Percentiles rank a stretch among this genome's conserved stretches.
phyloP scores from a whole-genome alignment of 2,797 vertebrate genomes.

The Eutrigla gurnardus region DNA sequence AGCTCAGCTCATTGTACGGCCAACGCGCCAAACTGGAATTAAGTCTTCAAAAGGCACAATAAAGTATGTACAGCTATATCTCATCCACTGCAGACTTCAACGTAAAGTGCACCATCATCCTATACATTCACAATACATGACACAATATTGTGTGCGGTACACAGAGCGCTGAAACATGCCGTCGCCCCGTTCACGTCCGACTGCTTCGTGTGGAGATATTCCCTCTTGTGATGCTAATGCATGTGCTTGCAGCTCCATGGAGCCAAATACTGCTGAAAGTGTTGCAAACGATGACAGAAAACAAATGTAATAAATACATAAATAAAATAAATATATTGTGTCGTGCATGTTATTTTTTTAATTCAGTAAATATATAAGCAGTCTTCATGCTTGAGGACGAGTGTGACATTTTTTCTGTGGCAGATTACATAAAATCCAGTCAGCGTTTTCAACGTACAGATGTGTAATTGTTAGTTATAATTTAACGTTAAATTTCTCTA shows the following conservation, averaged over 20 bases:
- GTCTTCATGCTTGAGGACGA: conserved; percentile 65
- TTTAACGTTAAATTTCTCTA: conserved; percentile 70
- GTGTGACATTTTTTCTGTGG: conserved; percentile 37
- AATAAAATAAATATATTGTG: conserved; percentile 79
- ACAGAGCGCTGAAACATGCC: conserved; percentile 57
- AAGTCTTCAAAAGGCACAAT: conserved; percentile 84
- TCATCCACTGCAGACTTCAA: conserved; percentile 67
- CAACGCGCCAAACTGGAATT: conserved; percentile 73
- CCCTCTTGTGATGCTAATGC: conserved; percentile 24
- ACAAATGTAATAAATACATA: conserved; percentile 79
- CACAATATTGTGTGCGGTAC: conserved; percentile 60
- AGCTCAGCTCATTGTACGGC: conserved; percentile 66
- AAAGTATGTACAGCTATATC: conserved; percentile 81
- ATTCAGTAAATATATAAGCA: conserved; percentile 52
- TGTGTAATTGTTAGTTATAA: conserved; percentile 75
- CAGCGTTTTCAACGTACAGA: conserved; percentile 59
- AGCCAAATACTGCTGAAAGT: conserved; percentile 47
- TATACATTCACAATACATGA: conserved; percentile 76
- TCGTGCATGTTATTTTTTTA: conserved; percentile 66
- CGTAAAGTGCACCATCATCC: conserved; percentile 81
- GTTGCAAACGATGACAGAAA: conserved; percentile 55
- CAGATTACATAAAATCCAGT: conserved; percentile 60
- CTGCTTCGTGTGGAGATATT: conserved; percentile 46
- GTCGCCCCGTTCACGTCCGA: conserved; percentile 48
- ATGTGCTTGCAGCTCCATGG: conserved; percentile 60